A percentile compares a stretch with the other conserved stretches of the same genome.
These are phyloP conservation scores for Nesoenas mayeri DNA, from an alignment of 2,113 vertebrate genomes.

Conservation along the genomic window DNA sequence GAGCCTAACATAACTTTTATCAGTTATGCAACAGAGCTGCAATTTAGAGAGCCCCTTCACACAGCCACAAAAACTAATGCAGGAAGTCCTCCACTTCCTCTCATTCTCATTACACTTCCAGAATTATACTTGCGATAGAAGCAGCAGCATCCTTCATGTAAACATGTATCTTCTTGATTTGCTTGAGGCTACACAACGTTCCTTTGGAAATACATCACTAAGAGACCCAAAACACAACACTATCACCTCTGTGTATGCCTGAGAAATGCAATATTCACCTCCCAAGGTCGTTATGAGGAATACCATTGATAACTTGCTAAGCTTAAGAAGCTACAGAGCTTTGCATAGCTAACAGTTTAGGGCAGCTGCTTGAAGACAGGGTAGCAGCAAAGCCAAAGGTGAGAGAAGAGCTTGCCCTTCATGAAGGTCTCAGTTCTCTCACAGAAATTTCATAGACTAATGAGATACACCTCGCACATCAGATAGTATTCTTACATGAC, in stretches of 20 bases:
- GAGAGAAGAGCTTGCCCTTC: neutral
- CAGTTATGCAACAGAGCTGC: constrained; percentile 11
- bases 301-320: neutral
- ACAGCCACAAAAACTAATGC: constrained; percentile 61
- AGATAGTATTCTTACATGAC: neutral
- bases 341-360: neutral
- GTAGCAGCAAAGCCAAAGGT: neutral
- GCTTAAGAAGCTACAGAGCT: constrained; percentile 9
- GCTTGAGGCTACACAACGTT: neutral
- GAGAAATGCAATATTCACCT: neutral
- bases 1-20: neutral
- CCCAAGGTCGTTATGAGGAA: neutral
- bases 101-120: constrained; percentile 40
- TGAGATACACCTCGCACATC: neutral
- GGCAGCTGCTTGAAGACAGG: neutral
- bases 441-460: neutral
- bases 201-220: neutral
- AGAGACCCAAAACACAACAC: neutral
- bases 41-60: neutral
- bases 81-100: constrained; percentile 67
- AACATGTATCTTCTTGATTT: neutral
- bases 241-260: neutral
- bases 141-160: neutral
- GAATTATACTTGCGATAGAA: neutral
- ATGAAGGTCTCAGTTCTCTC: neutral